Base-by-base conservation (phyloP, 2,888 invertebrate genomes). In the Choreutis nemorana region DNA sequence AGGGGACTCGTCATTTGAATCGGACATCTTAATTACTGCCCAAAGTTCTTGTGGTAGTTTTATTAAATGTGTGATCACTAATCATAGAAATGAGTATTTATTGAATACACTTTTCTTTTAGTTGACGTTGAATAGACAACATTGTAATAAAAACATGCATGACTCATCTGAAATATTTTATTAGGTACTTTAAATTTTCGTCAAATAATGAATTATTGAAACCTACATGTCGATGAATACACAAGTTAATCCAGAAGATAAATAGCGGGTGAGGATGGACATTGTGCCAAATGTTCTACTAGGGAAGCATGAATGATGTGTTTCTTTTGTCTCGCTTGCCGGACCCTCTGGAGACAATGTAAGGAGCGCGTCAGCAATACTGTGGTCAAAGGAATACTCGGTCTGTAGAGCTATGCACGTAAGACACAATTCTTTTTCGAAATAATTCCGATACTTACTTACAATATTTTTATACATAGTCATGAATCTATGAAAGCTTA, bases 171-270 rank as follows among this genome's bases (percentile, higher is more conserved):
- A 18, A 18, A 14, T 15, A 4, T 11, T 26, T 26, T 14, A 26
- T 14, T 26, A 9, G n/a, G 6, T 12, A 23, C 9, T 18, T 18
- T 18, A 6, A 18, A 18, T 18, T 18, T 18, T 8, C 20, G 7
- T 47, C 37, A 42, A 51, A 49, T 43, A 44, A 37, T 33, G 42
- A 56, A 58, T 54, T 58, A 52, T 52, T 42, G 47, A 54, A 46
- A 48, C 45, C 26, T 23, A 21, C 44, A 45, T 45, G 49, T 49
- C 41, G 45, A 48, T 55, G 71, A 70, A n/a, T 73, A 73, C 73
- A 67, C 66, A 67, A 75, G 71, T 67, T 71, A 75, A 77, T 75
- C 70, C 68, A 29, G 43, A 73, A 72, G 71, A 75, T 65, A 72
- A 72, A 75, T 73, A 71, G 66, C 57, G 47, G 53, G 14, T 15